Base-by-base conservation (phyloP, 2,888 invertebrate genomes). In the Eledone cirrhosa region DNA sequence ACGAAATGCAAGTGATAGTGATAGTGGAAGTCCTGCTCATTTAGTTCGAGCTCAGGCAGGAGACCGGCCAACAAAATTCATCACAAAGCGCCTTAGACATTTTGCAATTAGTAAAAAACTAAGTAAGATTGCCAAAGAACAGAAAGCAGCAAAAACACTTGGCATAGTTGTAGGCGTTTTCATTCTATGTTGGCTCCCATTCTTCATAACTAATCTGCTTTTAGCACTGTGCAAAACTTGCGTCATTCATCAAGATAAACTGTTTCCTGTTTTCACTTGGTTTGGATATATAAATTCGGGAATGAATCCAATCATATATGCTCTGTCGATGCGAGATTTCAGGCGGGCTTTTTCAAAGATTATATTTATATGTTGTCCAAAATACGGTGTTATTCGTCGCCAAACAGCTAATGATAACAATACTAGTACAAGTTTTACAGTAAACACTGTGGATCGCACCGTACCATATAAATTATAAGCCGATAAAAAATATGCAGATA, bases 111-210 rank as follows among this genome's bases (percentile, higher is more conserved):
- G 97, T 83, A 93, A 97, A 48, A 97, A 97, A 90, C 92, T 98
- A 81, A 96, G 97, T 22, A 98, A 98, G 92, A 96, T 98, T 87
- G 96, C 98, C 77, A 97, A 97, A 90, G 98, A 98, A 91, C 97
- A 97, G 91, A 98, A 98, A 91, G 98, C 98, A 14, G 98, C 98
- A 7, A 98, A 98, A 91, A 98, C 98, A 14, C 92, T 98, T 84
- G 98, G 97, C 76, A 97, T 98, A 89, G 97, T 98, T 86, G 97
- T 98, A 95, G 97, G 97, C 80, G 96, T 97, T 83, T 98, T 98
- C 91, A 97, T 98, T 89, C 94, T 97, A 85, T 98, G 98, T 91
- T 98, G 98, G 98, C 93, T 98, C 86, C 98, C 98, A 81, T 98
- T 98, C 92, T 98, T 98, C 91, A 96, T 98, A 83, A 96, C 96